Evolutionary conservation across 2,113 vertebrate genomes (phyloP).

Genomic region (Narcine bancroftii): DNA sequence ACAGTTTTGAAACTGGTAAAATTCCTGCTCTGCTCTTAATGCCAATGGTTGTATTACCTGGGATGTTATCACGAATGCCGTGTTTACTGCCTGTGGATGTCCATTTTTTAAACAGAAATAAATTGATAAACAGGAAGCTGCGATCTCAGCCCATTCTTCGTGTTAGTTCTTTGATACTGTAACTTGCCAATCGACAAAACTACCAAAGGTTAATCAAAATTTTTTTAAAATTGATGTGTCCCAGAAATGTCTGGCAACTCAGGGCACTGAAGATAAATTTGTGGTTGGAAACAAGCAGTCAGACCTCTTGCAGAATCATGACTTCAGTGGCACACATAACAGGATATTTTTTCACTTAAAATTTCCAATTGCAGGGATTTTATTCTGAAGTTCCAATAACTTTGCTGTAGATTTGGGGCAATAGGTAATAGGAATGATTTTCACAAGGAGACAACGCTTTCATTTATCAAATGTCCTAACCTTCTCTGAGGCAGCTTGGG

Average conservation of each 20-base stretch:
- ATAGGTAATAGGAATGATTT: not conserved
- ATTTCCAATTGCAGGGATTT: not conserved
- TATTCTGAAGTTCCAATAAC: not conserved
- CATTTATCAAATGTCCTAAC: not conserved
- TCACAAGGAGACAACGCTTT: not conserved
- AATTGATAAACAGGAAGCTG: not conserved
- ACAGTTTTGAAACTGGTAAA: not conserved
- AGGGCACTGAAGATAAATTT: not conserved
- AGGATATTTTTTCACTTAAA: not conserved
- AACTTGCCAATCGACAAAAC: not conserved
- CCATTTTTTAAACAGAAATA: not conserved
- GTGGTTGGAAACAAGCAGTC: not conserved
- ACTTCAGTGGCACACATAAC: not conserved
- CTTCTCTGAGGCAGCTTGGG: not conserved
- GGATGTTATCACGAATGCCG: not conserved
- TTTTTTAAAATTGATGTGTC: not conserved
- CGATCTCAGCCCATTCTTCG: not conserved
- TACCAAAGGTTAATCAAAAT: not conserved
- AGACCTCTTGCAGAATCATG: not conserved
- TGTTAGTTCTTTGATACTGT: not conserved
- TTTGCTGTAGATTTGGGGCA: not conserved
- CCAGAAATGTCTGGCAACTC: not conserved
- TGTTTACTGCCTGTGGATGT: not conserved
- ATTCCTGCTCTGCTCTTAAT: not conserved
- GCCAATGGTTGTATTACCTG: not conserved